Base-by-base conservation (phyloP, 2,797 vertebrate species). In the Phataginus tricuspis region DNA sequence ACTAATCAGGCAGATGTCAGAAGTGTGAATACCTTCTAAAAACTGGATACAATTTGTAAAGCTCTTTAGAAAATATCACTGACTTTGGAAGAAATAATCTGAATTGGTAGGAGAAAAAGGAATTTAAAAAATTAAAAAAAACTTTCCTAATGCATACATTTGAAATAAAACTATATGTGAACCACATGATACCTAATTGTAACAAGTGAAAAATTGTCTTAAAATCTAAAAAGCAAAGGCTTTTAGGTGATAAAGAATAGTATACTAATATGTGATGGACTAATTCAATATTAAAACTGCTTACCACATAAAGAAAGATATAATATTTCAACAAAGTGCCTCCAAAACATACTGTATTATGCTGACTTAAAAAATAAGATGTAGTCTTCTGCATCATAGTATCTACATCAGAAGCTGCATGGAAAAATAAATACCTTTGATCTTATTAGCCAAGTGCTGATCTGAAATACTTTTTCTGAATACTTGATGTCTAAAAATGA, bases 401-500 rank as follows among this genome's bases (percentile, higher is more conserved):
- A 45, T 45, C 45, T 45, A 45, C 45, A 45, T 45, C 16, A 79
- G 74, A 95, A 95, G 15, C 63, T 42, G 5, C 16, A 57, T 37
- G 29, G 68, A 86, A 97, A 87, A 93, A 85, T 91, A 51, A 75
- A 23, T 91, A 19, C 27, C 37, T 94, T 78, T 49, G 49, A 66
- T 90, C 49, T 94, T 61, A 90, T 80, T 78, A 86, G 23, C 61
- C 63, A 93, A 79, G 42, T 69, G 51, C 74, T 89, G 74, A 68
- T 91, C 39, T 93, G 68, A 94, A 91, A 77, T 71, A 64, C 39
- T 34, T 82, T 95, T 93, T 85, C 77, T 80, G 42, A 90, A 88
- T 80, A 83, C 18, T 86, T 93, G 55, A 57, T 82, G 12, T 93
- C 63, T 96, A 88, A 95, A 96, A 80, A 88, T 87, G 72, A 77